Evolutionary conservation across 2,113 vertebrate genomes (phyloP).

Genomic region (Pseudopodoces humilis): DNA sequence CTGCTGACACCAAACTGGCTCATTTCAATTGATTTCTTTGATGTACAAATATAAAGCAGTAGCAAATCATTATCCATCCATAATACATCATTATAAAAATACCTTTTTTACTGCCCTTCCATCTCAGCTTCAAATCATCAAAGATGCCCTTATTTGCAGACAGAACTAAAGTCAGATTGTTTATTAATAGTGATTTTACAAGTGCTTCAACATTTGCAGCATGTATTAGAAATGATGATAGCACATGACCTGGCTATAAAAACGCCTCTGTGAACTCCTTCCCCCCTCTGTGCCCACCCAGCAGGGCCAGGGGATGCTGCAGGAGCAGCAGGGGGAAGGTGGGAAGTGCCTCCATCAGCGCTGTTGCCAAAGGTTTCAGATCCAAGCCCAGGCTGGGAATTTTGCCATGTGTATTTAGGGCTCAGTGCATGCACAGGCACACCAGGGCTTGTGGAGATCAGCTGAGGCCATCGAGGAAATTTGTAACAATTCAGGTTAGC

Average conservation of each 20-base stretch:
- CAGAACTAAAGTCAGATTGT: not conserved
- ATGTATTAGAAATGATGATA: not conserved
- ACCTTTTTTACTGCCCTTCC: not conserved
- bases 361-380: not conserved
- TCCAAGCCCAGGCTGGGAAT: not conserved
- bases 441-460: not conserved
- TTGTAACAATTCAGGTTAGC: not conserved
- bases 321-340: not conserved
- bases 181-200: not conserved
- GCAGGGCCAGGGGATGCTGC: not conserved
- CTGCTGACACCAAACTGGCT: not conserved
- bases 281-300: not conserved
- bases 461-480: not conserved
- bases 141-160: not conserved
- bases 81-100: not conserved
- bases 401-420: rapidly evolving
- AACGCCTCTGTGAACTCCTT: not conserved
- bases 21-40: not conserved
- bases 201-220: not conserved
- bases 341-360: rapidly evolving
- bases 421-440: not conserved
- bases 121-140: not conserved
- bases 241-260: not conserved
- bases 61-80: not conserved
- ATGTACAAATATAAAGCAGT: not conserved